Percentiles rank a stretch among this genome's conserved stretches.
These are phyloP conservation scores for Labeo rohita DNA, from an alignment of 2,113 vertebrate genomes.

Conservation along the genomic window DNA sequence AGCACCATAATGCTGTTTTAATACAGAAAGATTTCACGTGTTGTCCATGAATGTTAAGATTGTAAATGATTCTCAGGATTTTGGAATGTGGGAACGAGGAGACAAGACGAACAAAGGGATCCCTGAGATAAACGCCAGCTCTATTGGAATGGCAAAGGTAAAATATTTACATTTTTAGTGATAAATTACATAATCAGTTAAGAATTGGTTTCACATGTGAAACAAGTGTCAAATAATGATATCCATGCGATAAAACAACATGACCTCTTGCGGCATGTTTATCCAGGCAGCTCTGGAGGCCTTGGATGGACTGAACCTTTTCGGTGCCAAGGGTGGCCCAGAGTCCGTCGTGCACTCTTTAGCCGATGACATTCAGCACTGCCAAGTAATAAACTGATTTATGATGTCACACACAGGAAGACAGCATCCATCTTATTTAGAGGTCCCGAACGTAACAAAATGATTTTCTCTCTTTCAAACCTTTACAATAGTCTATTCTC, in stretches of 20 bases:
- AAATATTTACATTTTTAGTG: constrained; percentile 35
- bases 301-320: constrained; percentile 92
- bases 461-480: constrained; percentile 22
- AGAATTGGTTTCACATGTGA: constrained; percentile 8
- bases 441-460: neutral
- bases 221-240: constrained; percentile 20
- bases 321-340: constrained; percentile 93
- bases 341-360: constrained; percentile 91
- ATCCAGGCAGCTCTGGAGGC: constrained; percentile 92
- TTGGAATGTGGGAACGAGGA: constrained; percentile 97
- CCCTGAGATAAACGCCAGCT: constrained; percentile 93
- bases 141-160: constrained; percentile 96
- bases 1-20: constrained; percentile 64
- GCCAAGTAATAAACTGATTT: constrained; percentile 81
- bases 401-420: constrained; percentile 25
- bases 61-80: constrained; percentile 79
- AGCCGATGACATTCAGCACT: constrained; percentile 94
- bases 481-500: constrained; percentile 87
- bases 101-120: constrained; percentile 99
- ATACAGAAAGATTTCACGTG: neutral
- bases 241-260: neutral
- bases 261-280: constrained; percentile 9
- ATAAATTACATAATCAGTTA: neutral
- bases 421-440: neutral
- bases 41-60: neutral